Conservation (phyloP, 2,797 vertebrate species). For the Buceros bicornis region DNA sequence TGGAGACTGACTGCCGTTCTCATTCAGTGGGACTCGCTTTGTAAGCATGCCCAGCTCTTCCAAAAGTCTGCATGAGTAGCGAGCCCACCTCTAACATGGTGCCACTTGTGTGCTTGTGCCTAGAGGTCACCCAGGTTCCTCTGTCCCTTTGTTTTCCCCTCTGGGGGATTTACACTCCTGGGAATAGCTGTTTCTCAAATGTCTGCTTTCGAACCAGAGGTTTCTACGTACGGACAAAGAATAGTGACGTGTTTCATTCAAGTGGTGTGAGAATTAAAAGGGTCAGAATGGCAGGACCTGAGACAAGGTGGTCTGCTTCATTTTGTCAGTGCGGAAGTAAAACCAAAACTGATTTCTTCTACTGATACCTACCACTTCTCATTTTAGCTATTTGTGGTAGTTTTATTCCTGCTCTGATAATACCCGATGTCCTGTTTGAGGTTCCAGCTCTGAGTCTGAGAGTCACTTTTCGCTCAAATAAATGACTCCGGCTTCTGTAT, state of each 20-base stretch:
- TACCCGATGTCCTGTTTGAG: background rate
- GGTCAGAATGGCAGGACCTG: background rate
- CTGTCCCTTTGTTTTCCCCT: background rate
- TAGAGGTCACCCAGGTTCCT: background rate
- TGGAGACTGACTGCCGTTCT: background rate
- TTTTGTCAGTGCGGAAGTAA: background rate
- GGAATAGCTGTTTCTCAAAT: background rate
- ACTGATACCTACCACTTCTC: background rate
- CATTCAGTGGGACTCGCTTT: background rate
- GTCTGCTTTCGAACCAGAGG: background rate
- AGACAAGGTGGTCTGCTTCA: accelerated
- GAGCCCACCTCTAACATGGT: background rate
- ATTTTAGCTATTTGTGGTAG: background rate
- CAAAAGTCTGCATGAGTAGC: background rate
- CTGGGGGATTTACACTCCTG: background rate
- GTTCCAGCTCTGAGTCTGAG: background rate
- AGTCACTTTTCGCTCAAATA: background rate
- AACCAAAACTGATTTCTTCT: background rate
- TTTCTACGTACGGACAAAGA: background rate
- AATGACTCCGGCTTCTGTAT: background rate
- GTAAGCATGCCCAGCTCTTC: background rate
- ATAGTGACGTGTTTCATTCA: background rate
- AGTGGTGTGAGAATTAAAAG: background rate
- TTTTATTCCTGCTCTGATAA: background rate
- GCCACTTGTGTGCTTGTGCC: background rate